Percentiles rank a stretch among this genome's conserved stretches.
phyloP scores from a whole-genome alignment of 2,888 invertebrate species.

The Dryocosmus kuriphilus region DNA sequence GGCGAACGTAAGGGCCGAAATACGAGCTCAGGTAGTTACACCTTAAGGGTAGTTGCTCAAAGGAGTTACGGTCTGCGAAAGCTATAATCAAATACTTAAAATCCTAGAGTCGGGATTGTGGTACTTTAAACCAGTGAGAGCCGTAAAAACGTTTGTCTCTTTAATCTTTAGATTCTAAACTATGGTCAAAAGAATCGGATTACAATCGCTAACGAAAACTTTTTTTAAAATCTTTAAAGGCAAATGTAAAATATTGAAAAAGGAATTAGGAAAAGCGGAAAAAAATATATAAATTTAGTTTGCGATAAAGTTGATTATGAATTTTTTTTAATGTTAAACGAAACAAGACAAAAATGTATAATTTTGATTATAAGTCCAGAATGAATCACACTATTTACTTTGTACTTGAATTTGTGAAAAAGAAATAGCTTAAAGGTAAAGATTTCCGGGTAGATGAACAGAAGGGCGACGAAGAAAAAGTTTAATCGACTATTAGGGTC shows the following conservation, averaged over 20 bases:
- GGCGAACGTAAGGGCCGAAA: constrained; percentile 59
- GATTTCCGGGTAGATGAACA: constrained; percentile 20
- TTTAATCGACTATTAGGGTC: constrained; percentile 67
- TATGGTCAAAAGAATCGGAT: background rate
- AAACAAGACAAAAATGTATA: background rate
- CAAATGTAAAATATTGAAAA: too few species aligned
- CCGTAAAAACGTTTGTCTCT: constrained; percentile 63
- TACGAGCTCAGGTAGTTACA: constrained; percentile 63
- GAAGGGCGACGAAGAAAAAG: constrained; percentile 52
- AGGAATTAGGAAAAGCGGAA: background rate
- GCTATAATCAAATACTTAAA: constrained; percentile 76
- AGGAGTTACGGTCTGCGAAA: constrained; percentile 66
- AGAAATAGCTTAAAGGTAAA: background rate
- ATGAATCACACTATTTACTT: background rate
- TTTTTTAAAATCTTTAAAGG: too few species aligned
- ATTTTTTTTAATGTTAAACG: too few species aligned
- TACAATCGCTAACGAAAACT: background rate
- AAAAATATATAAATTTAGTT: background rate
- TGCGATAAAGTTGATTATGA: too few species aligned
- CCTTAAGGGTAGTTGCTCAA: constrained; percentile 63
- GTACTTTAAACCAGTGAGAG: constrained; percentile 60
- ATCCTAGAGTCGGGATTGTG: constrained; percentile 54
- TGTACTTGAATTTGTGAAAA: constrained; percentile 3
- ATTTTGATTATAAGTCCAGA: background rate
- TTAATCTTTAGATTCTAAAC: constrained; percentile 21